phyloP scores from a whole-genome alignment of 2,888 invertebrate genomes.

The Eupithecia vulgata region DNA sequence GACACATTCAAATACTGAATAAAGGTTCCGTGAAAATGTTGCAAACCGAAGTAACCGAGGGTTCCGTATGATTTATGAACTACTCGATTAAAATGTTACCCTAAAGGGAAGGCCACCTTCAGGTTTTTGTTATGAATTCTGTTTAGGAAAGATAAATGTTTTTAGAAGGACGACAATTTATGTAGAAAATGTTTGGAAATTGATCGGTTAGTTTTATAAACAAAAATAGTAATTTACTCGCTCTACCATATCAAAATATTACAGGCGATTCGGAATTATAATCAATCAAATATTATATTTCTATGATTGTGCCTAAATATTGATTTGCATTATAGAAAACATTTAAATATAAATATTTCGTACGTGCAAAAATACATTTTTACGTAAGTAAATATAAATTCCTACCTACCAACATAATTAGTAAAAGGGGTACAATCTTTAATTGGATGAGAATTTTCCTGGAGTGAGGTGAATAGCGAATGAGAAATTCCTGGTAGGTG shows the following conservation, averaged over 20 bases:
- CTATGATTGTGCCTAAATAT: no score
- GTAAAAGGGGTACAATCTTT: background rate
- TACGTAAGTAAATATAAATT: background rate
- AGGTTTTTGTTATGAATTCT: slow-evolving; percentile 8
- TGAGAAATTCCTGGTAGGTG: background rate
- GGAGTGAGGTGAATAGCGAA: background rate
- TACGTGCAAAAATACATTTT: slow-evolving; percentile 1
- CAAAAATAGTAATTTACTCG: background rate
- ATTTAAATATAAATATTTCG: background rate
- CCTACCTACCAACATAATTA: background rate
- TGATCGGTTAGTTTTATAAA: background rate
- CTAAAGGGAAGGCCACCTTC: slow-evolving; percentile 19
- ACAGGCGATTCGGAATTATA: background rate
- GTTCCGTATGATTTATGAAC: slow-evolving; percentile 68
- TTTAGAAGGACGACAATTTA: background rate
- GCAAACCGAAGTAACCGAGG: slow-evolving; percentile 57
- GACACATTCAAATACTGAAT: slow-evolving; percentile 45
- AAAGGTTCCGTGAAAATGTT: slow-evolving; percentile 44
- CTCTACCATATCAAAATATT: background rate
- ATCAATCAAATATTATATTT: background rate
- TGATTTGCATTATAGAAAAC: background rate
- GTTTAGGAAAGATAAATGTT: background rate
- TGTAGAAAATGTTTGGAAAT: background rate
- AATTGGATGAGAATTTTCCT: slow-evolving; percentile 7
- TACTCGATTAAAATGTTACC: slow-evolving; percentile 63